Conservation (phyloP, 2,113 vertebrate species). For the Coturnix japonica region DNA sequence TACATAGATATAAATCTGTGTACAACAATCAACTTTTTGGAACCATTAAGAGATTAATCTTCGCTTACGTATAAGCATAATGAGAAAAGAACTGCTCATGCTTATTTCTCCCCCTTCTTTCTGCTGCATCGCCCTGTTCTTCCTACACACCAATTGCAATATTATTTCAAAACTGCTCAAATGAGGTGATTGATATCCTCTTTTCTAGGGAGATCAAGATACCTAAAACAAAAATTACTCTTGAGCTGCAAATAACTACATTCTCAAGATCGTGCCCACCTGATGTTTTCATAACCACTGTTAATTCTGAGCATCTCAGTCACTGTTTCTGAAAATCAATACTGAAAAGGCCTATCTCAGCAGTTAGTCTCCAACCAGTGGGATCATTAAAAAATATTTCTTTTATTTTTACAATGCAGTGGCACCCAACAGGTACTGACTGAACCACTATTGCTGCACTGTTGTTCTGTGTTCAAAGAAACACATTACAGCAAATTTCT, state of each 20-base stretch:
- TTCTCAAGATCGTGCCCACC: not conserved
- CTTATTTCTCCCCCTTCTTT: not conserved
- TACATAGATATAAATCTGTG: fast-evolving
- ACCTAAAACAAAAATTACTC: not conserved
- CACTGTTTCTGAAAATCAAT: not conserved
- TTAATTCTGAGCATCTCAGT: not conserved
- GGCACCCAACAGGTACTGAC: not conserved
- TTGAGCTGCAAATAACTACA: not conserved
- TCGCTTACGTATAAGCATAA: not conserved
- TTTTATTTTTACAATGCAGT: not conserved
- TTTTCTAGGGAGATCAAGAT: not conserved
- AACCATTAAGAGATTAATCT: not conserved
- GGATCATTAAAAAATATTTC: fast-evolving
- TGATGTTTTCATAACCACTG: not conserved
- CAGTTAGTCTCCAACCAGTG: not conserved
- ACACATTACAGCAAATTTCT: not conserved
- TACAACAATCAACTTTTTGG: not conserved
- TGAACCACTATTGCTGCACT: fast-evolving
- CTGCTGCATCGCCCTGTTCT: not conserved
- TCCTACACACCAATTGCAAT: not conserved
- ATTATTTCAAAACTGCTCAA: conserved; percentile 10
- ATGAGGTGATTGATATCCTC: not conserved
- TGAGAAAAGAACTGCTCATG: not conserved
- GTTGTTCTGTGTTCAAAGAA: not conserved
- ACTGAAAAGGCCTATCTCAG: not conserved